Conservation (phyloP, 2,113 vertebrate genomes). For the Stercorarius parasiticus region DNA sequence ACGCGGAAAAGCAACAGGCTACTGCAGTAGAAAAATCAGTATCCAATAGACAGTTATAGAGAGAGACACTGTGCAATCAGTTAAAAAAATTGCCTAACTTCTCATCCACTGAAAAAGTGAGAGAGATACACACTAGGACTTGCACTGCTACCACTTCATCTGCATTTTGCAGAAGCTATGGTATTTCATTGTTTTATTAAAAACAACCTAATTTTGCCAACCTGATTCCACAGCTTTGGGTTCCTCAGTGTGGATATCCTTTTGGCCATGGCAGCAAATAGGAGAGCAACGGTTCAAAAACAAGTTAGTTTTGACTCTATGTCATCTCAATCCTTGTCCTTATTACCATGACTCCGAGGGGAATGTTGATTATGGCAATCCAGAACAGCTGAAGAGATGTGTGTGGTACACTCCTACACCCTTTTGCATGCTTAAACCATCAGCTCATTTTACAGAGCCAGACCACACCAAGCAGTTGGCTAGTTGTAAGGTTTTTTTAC, state of each 20-base stretch:
- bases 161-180: neutral
- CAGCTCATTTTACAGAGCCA: neutral
- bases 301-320: neutral
- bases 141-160: neutral
- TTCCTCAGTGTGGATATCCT: neutral
- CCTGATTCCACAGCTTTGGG: neutral
- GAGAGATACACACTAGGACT: neutral
- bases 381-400: neutral
- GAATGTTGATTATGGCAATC: neutral
- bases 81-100: neutral
- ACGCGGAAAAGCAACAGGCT: neutral
- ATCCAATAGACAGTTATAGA: neutral
- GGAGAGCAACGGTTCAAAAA: neutral
- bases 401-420: neutral
- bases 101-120: neutral
- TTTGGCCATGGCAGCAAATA: neutral
- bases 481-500: neutral
- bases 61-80: neutral
- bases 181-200: neutral
- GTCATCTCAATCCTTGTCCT: neutral
- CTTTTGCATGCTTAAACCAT: neutral
- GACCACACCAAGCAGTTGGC: neutral
- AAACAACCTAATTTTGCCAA: neutral
- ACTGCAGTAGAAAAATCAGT: neutral
- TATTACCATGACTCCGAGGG: neutral